Percentiles rank a stretch among this genome's conserved stretches.
Conservation (phyloP, 2,797 vertebrate species). For the Brachymystax lenok region DNA sequence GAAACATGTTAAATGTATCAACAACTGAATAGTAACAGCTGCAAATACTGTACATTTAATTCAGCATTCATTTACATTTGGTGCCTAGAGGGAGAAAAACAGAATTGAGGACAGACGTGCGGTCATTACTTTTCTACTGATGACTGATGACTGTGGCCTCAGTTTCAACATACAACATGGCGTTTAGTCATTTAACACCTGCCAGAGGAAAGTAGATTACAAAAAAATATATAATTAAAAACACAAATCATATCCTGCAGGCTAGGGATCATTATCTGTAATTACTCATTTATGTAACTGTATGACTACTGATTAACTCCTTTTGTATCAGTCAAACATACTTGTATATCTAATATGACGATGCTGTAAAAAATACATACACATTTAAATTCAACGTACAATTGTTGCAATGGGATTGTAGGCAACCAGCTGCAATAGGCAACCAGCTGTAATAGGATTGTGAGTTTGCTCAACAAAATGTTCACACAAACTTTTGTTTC, state of each 20-base stretch:
- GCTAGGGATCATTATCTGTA: background rate
- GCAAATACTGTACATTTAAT: constrained; percentile 2
- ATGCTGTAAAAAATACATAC: too few species aligned
- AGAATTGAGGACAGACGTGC: background rate
- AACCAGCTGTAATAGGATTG: too few species aligned
- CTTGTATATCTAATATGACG: background rate
- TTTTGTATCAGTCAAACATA: background rate
- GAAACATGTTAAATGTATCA: background rate
- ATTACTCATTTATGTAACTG: constrained; percentile 3
- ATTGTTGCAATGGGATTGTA: too few species aligned
- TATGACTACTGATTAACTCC: background rate
- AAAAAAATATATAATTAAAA: background rate
- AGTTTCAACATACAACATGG: too few species aligned
- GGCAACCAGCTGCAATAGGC: too few species aligned
- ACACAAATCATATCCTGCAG: background rate
- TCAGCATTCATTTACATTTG: constrained; percentile 9
- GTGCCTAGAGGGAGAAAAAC: background rate
- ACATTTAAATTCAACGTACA: too few species aligned
- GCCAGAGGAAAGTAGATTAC: background rate
- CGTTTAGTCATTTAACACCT: background rate
- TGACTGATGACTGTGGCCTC: background rate
- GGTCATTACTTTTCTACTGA: background rate
- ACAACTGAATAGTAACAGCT: constrained; percentile 3
- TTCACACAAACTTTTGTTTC: too few species aligned
- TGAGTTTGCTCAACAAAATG: too few species aligned